Conservation (phyloP, 1,140 invertebrate genomes). For the Monomorium pharaonis region DNA sequence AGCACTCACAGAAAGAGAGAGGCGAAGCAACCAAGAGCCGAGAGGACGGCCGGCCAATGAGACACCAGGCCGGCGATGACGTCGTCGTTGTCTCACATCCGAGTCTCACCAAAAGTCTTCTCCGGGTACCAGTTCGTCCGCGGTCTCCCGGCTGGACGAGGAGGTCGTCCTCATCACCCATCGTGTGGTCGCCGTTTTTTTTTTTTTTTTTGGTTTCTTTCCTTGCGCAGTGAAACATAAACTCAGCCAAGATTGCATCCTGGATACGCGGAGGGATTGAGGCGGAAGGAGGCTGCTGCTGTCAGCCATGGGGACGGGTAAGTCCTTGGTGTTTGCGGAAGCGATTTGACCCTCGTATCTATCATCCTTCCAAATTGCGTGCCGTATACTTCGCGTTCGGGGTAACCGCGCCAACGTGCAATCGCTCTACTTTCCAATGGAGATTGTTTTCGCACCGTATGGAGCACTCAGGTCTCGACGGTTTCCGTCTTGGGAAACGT, state of each 20-base stretch:
- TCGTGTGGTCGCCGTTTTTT: conserved; percentile 51
- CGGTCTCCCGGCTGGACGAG: conserved; percentile 82
- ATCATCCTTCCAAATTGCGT: background rate
- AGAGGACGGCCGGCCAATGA: conserved; percentile 76
- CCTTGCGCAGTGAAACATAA: conserved; percentile 73
- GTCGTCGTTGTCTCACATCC: conserved; percentile 76
- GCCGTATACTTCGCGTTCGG: background rate
- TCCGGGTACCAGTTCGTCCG: conserved; percentile 81
- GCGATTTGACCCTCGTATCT: conserved; percentile 20
- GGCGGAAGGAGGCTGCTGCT: conserved; percentile 80
- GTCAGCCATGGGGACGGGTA: conserved; percentile 84
- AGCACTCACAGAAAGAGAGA: conserved; percentile 71
- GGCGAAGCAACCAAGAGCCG: conserved; percentile 64
- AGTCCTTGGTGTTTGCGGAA: conserved; percentile 69
- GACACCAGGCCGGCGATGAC: conserved; percentile 74
- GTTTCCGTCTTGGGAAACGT: background rate
- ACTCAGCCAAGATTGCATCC: conserved; percentile 74
- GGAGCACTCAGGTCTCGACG: background rate
- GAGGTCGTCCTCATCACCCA: conserved; percentile 63
- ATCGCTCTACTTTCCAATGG: background rate
- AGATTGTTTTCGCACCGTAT: conserved; percentile 1
- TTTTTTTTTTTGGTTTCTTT: conserved; percentile 62
- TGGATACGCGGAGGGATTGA: conserved; percentile 76
- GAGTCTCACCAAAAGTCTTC: conserved; percentile 79
- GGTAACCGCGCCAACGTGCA: background rate